Base-by-base conservation (phyloP, 2,888 invertebrate genomes). In the Biston stratarius region DNA sequence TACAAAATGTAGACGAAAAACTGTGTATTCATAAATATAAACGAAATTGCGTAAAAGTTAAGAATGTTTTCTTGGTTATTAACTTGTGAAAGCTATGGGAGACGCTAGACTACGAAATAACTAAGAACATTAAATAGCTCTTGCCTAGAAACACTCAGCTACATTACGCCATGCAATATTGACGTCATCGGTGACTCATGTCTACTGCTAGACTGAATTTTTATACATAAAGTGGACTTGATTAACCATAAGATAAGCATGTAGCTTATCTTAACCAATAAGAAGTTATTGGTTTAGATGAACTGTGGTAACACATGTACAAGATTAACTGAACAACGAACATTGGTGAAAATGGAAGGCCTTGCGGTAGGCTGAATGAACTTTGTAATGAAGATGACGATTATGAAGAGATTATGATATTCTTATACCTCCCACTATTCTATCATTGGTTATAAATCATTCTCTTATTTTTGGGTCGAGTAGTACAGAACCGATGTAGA, bases 181-280 rank as follows among this genome's bases (percentile, higher is more conserved):
- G 64, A 64, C 64, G 65, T 69, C 71, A 69, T 64, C 47, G 55
- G 66, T 68, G 66, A 71, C 65, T 64, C 71, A 68, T 24, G 55
- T 15, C 36, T 34, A 7, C 59, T 0, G 24, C 49, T 49, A 42
- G 59, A 49, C 49, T 49, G 24, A 49, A 49, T 38, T 44, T 42
- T 7, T 55, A 33, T 15, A 44, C 3, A 7, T 14, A 36, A 1
- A 53, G 38, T 40, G 5, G 10, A 12, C 11, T 33, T 10, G 42
- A 42, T 42, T 10, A 11, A 42, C 42, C 42, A 42, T 42, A 42
- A 42, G 42, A 24, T 24, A 24, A 24, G 24, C 24, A 24, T 24
- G 24, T 24, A 2, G 3, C 24, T 2, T 24, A 24, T 24, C 24
- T 24, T 24, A 24, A 24, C 24, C 24, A 24, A 24, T 24, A 24